Conservation (phyloP, 2,888 invertebrate species). For the Cyaniris semiargus region DNA sequence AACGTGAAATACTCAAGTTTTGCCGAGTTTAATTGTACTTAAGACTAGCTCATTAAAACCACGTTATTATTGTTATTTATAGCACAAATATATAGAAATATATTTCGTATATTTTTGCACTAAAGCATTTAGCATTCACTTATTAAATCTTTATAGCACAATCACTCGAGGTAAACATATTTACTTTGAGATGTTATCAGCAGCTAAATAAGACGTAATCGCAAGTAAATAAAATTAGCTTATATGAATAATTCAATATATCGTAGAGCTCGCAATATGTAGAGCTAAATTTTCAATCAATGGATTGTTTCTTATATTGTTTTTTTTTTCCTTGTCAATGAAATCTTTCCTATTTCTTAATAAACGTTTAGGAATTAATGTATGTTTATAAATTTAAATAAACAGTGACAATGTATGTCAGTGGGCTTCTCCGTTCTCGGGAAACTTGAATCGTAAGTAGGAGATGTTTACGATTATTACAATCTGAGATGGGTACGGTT, state of each 20-base stretch:
- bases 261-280: not conserved
- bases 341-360: not conserved
- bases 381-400: slow-evolving; percentile 1
- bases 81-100: not conserved
- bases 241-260: not conserved
- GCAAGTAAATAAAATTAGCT: slow-evolving; percentile 13
- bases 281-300: not conserved
- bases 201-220: not conserved
- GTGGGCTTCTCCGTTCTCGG: not conserved
- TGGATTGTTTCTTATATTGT: not conserved
- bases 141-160: not conserved
- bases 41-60: not conserved
- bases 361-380: not conserved
- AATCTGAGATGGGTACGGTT: not conserved
- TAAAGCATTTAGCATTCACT: not conserved
- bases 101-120: not conserved
- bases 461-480: slow-evolving; percentile 1
- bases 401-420: slow-evolving; percentile 22
- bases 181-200: not conserved
- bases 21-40: not conserved
- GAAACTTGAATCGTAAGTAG: slow-evolving; percentile 11
- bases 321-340: not conserved
- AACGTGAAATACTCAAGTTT: slow-evolving; percentile 6
- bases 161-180: not conserved
- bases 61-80: not conserved